These are phyloP conservation scores for Varanus salvator DNA, from an alignment of 2,113 vertebrate species.

Conservation along the genomic window DNA sequence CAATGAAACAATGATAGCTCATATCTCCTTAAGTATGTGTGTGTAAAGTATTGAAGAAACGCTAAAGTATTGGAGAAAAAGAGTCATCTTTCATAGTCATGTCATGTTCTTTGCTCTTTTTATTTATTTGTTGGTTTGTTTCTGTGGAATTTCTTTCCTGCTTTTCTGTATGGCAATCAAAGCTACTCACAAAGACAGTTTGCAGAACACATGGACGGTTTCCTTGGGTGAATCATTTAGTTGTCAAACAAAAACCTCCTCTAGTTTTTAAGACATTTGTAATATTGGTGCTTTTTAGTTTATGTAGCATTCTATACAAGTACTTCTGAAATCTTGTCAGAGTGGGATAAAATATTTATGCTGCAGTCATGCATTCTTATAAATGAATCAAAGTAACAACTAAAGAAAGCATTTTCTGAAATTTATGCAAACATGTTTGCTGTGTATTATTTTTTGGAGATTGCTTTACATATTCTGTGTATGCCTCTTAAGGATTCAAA, in stretches of 20 bases:
- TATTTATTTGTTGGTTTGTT: not conserved
- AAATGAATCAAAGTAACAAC: slow-evolving; percentile 20
- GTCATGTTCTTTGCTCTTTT: not conserved
- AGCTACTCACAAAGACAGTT: not conserved
- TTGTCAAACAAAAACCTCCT: slow-evolving; percentile 1
- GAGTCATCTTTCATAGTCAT: not conserved
- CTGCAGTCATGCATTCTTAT: slow-evolving; percentile 11
- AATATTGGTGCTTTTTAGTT: slow-evolving; percentile 20
- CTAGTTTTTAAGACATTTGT: slow-evolving; percentile 1
- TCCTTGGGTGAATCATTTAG: slow-evolving; percentile 14
- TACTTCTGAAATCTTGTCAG: not conserved
- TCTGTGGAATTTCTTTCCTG: not conserved
- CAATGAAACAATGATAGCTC: not conserved
- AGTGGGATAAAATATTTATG: slow-evolving; percentile 28
- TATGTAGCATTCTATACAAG: not conserved
- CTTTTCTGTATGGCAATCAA: slow-evolving; percentile 5
- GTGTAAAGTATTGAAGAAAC: not conserved
- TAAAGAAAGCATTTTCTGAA: slow-evolving; percentile 8
- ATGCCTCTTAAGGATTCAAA: not conserved
- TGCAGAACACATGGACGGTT: not conserved
- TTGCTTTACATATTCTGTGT: not conserved
- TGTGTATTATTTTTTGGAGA: not conserved
- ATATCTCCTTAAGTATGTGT: not conserved
- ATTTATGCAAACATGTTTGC: not conserved
- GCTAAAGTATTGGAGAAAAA: not conserved